These are phyloP conservation scores for Leucosticte australis DNA, from an alignment of 2,113 vertebrate genomes.

Conservation along the genomic window DNA sequence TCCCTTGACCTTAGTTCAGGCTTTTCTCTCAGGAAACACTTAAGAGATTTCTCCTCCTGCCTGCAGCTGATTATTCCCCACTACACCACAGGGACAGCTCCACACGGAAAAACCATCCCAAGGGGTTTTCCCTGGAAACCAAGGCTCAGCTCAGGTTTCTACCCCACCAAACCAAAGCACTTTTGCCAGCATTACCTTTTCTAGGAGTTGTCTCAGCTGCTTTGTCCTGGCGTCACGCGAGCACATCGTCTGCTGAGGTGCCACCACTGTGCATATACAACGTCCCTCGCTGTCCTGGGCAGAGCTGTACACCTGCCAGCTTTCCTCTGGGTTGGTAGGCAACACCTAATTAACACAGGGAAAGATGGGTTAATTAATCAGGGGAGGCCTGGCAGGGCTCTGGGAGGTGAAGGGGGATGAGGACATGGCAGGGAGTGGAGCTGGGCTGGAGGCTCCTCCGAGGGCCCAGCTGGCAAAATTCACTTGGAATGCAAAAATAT, in stretches of 20 bases:
- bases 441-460: background rate
- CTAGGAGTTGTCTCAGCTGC: conserved; percentile 96
- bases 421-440: background rate
- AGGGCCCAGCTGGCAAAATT: background rate
- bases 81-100: background rate
- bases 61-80: background rate
- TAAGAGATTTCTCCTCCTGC: background rate
- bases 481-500: conserved; percentile 43
- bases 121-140: background rate
- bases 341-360: conserved; percentile 82
- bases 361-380: background rate
- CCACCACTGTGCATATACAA: conserved; percentile 98
- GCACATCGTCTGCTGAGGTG: conserved; percentile 97
- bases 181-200: conserved; percentile 84
- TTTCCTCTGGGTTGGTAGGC: conserved; percentile 95
- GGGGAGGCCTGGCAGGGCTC: background rate
- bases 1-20: background rate
- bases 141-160: background rate
- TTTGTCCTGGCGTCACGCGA: conserved; percentile 96
- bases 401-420: background rate
- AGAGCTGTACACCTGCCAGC: conserved; percentile 99
- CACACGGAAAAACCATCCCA: rapidly evolving
- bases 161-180: background rate
- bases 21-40: background rate
- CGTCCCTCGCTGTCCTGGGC: conserved; percentile 97